These are phyloP conservation scores for Xestia sexstrigata DNA, from an alignment of 2,888 invertebrate species.

Conservation along the genomic window DNA sequence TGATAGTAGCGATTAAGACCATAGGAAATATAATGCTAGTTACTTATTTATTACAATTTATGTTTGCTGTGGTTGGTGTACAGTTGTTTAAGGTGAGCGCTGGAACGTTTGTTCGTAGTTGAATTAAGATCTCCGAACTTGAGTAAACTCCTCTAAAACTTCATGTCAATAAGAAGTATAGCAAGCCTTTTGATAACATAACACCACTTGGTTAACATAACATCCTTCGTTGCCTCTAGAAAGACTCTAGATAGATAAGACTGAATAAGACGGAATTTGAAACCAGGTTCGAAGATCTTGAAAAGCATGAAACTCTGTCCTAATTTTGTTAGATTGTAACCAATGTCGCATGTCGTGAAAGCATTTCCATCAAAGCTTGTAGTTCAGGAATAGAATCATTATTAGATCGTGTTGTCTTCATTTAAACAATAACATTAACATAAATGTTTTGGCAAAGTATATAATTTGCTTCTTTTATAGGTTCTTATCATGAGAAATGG, in stretches of 20 bases:
- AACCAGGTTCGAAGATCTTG: constrained; percentile 38
- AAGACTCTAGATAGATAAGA: not conserved
- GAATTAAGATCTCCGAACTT: constrained; percentile 44
- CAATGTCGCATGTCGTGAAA: constrained; percentile 48
- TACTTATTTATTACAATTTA: constrained; percentile 99
- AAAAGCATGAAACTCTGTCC: constrained; percentile 30
- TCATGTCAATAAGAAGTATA: not conserved
- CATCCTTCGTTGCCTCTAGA: not conserved
- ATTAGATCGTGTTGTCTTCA: constrained; percentile 33
- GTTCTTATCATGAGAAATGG: constrained; percentile 74
- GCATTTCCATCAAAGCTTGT: constrained; percentile 54
- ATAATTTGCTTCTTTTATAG: constrained; percentile 58
- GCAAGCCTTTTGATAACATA: not conserved
- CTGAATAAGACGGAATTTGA: not conserved
- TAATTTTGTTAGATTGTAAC: constrained; percentile 17
- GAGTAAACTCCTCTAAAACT: not conserved
- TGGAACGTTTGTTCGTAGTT: constrained; percentile 29
- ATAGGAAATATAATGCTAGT: constrained; percentile 99
- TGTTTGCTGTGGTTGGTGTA: constrained; percentile 99
- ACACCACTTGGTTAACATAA: not conserved
- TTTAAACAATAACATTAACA: constrained; percentile 39
- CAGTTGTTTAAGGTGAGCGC: constrained; percentile 99
- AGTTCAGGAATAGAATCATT: constrained; percentile 15
- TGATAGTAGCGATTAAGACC: constrained; percentile 99
- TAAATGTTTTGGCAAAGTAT: constrained; percentile 50